A percentile compares a stretch with the other conserved stretches of the same genome.
Evolutionary conservation across 2,113 vertebrate species (phyloP).

Genomic region (Ctenomys sociabilis): DNA sequence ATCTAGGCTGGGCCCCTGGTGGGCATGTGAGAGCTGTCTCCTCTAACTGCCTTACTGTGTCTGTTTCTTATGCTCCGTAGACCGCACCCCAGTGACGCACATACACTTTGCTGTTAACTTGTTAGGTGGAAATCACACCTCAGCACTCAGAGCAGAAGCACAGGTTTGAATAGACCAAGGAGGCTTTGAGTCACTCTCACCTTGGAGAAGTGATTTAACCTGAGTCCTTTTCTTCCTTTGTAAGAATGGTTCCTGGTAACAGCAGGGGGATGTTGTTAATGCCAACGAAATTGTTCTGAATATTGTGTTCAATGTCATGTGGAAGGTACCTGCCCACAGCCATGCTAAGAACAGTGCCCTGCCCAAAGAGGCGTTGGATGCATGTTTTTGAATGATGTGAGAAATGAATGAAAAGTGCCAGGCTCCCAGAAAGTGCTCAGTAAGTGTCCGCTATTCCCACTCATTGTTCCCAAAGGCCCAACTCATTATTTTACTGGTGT

Average conservation of each 20-base stretch:
- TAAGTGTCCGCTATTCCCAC: neutral
- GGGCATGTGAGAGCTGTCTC: neutral
- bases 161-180: neutral
- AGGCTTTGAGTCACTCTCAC: neutral
- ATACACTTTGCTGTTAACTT: slow-evolving; percentile 23
- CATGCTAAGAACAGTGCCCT: neutral
- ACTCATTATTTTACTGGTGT: neutral
- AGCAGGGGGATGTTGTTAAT: neutral
- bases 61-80: neutral
- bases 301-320: neutral
- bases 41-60: neutral
- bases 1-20: neutral
- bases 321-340: neutral
- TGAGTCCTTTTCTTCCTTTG: neutral
- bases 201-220: neutral
- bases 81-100: neutral
- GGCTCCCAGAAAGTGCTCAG: neutral
- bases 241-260: neutral
- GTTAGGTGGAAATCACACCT: neutral
- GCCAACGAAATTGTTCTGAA: neutral
- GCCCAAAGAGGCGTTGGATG: neutral
- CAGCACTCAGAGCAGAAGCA: neutral
- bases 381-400: neutral
- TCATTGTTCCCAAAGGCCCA: neutral
- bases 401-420: neutral